Evolutionary conservation across 2,888 invertebrate species (phyloP).

Genomic region (Plusia festucae): DNA sequence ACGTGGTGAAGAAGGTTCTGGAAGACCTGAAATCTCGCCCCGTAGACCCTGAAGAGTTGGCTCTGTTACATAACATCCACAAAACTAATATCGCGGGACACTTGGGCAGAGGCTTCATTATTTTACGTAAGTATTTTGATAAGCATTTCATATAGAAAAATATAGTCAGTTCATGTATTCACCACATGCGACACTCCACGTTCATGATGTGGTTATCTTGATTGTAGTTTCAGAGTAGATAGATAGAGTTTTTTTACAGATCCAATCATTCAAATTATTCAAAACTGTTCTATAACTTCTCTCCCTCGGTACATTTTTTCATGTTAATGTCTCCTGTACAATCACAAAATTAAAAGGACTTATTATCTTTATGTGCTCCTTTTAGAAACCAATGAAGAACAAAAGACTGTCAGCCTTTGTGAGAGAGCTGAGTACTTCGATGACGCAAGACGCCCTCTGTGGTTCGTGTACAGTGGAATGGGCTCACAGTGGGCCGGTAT

Average conservation of each 20-base stretch:
- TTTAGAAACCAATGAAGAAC: conserved; percentile 61
- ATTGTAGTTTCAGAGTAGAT: no score
- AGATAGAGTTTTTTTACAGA: no score
- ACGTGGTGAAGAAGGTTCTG: conserved; percentile 71
- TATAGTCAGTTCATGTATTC: background rate
- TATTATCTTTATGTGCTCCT: background rate
- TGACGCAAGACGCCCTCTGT: conserved; percentile 86
- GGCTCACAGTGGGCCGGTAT: conserved; percentile 92
- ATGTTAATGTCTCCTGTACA: no score
- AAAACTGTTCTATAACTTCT: no score
- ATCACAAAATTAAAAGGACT: no score
- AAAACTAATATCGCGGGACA: conserved; percentile 83
- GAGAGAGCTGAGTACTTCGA: conserved; percentile 88
- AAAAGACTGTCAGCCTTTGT: conserved; percentile 74
- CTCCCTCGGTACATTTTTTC: background rate
- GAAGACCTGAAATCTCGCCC: conserved; percentile 63
- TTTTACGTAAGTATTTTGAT: conserved; percentile 72
- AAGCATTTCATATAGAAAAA: background rate
- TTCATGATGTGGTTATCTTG: no score
- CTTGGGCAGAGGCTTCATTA: conserved; percentile 89
- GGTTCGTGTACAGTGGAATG: conserved; percentile 93
- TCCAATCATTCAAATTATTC: no score
- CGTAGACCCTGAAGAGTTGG: conserved; percentile 83
- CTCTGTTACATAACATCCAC: conserved; percentile 82
- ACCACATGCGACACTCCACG: no score